Evolutionary conservation across 2,113 vertebrate genomes (phyloP).

Genomic region (Calidris pugnax): DNA sequence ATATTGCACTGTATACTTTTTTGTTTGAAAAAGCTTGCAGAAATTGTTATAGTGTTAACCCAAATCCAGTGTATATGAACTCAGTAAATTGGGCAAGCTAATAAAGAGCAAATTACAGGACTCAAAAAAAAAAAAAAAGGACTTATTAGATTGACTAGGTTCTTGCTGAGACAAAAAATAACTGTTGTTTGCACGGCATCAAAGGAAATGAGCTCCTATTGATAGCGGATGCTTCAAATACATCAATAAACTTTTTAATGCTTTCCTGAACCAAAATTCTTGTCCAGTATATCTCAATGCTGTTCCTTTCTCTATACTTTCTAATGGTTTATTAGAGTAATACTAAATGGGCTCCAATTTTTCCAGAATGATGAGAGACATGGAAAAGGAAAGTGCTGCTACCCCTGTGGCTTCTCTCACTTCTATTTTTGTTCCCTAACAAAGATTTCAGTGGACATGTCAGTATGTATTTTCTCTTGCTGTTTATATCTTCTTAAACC

Average conservation of each 20-base stretch:
- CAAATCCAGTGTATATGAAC: background rate
- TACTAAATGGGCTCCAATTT: background rate
- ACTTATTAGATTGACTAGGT: background rate
- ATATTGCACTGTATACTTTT: accelerated
- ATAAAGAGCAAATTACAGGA: background rate
- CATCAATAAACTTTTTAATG: background rate
- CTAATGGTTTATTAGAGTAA: background rate
- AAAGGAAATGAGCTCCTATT: background rate
- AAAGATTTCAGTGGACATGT: background rate
- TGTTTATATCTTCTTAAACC: background rate
- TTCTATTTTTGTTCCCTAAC: background rate
- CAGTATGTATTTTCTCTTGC: background rate
- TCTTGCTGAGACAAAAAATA: background rate
- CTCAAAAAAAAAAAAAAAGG: background rate
- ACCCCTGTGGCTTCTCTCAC: background rate
- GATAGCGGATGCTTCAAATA: background rate
- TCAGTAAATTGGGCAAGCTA: background rate
- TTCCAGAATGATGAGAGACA: background rate
- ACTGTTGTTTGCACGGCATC: background rate
- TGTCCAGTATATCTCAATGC: background rate
- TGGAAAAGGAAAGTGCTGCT: background rate
- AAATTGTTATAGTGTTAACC: background rate
- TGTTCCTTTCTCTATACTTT: background rate
- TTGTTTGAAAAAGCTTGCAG: background rate
- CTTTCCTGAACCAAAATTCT: background rate